phyloP scores from a whole-genome alignment of 2,888 invertebrate genomes.

The Agonopterix subpropinquella region DNA sequence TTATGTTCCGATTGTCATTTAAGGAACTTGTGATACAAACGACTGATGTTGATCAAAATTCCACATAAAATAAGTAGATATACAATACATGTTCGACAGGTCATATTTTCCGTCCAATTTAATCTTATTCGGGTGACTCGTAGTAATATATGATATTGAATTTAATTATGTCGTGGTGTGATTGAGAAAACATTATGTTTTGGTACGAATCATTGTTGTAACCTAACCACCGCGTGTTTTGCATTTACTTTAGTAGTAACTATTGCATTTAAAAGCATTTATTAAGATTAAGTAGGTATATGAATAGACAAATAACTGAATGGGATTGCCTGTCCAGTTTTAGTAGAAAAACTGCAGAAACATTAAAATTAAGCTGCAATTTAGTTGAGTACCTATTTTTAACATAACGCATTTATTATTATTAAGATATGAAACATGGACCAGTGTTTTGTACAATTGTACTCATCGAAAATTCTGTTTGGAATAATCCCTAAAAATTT shows the following conservation, averaged over 20 bases:
- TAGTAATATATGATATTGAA: constrained; percentile 11
- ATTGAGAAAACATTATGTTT: constrained; percentile 17
- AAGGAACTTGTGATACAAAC: constrained; percentile 63
- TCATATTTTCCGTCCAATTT: constrained; percentile 8
- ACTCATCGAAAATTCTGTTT: constrained; percentile 37
- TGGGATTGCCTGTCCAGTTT: neutral
- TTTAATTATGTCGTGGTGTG: constrained; percentile 32
- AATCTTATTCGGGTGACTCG: constrained; percentile 16
- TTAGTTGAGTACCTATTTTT: constrained; percentile 1
- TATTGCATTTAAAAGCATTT: constrained; percentile 68
- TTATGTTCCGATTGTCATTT: constrained; percentile 13
- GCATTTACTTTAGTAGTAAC: constrained; percentile 59
- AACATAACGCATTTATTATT: constrained; percentile 46
- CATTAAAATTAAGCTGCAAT: neutral
- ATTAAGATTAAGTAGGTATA: constrained; percentile 25
- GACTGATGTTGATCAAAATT: constrained; percentile 50
- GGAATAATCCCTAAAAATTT: constrained; percentile 64
- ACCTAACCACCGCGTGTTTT: constrained; percentile 70
- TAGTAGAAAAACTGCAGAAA: neutral
- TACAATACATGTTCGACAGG: constrained; percentile 5
- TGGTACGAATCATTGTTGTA: constrained; percentile 33
- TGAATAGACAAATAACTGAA: neutral
- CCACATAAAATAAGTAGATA: constrained; percentile 19
- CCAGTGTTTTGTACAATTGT: constrained; percentile 51
- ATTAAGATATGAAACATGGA: constrained; percentile 23